phyloP scores from a whole-genome alignment of 92 coral and sea anemone genomes.

The Galaxea fascicularis region DNA sequence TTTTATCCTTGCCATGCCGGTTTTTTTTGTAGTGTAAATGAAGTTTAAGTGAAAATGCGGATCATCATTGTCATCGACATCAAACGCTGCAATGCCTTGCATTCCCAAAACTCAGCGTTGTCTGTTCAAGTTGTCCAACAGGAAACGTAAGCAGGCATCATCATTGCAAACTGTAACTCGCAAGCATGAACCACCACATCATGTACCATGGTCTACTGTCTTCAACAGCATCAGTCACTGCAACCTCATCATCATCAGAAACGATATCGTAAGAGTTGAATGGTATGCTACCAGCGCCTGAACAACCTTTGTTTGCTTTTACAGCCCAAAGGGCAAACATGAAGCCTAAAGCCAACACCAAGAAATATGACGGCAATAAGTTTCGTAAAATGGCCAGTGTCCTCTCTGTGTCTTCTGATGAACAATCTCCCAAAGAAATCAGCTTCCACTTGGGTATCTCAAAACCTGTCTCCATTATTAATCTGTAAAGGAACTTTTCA shows the following conservation, averaged over 20 bases:
- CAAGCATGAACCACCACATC: not conserved
- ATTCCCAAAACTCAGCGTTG: not conserved
- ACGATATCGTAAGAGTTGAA: constrained; percentile 1
- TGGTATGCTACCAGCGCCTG: constrained; percentile 1
- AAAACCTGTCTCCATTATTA: not conserved
- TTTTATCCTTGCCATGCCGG: no score
- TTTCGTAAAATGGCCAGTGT: not conserved
- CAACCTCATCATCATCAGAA: not conserved
- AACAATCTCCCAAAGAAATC: not conserved
- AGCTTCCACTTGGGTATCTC: not conserved
- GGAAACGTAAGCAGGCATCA: not conserved
- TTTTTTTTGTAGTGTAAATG: no score
- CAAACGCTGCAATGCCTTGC: not conserved
- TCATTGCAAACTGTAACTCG: not conserved
- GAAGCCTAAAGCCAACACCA: not conserved
- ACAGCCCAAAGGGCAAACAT: constrained; percentile 1
- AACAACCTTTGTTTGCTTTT: not conserved
- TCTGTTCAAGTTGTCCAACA: not conserved
- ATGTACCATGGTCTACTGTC: not conserved
- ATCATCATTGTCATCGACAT: no score
- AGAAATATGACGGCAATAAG: constrained; percentile 22
- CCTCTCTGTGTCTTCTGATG: constrained; percentile 2
- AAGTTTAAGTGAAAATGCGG: no score
- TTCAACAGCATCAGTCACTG: not conserved
- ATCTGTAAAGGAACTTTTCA: constrained; percentile 1